These are phyloP conservation scores for Lepeophtheirus salmonis DNA, from an alignment of 1,140 invertebrate genomes.

Conservation along the genomic window DNA sequence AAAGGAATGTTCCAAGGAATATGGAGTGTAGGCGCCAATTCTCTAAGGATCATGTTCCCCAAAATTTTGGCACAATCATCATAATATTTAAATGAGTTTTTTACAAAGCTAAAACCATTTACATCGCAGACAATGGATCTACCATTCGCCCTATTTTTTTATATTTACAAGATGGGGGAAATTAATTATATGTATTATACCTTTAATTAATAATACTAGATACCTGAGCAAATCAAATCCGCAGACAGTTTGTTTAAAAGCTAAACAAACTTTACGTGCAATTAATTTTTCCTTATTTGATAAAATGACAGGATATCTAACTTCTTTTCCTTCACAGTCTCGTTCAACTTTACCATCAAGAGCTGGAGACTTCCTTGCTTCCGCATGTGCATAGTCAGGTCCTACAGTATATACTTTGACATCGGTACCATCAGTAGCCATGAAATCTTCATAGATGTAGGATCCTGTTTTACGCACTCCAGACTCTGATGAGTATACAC, in stretches of 20 bases:
- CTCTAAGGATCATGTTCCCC: slow-evolving; percentile 76
- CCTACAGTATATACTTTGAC: slow-evolving; percentile 84
- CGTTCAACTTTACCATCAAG: slow-evolving; percentile 95
- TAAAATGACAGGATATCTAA: slow-evolving; percentile 92
- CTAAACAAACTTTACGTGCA: slow-evolving; percentile 87
- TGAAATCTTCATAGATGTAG: slow-evolving; percentile 99
- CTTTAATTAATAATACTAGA: background rate
- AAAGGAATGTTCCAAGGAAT: slow-evolving; percentile 93
- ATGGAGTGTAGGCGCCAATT: slow-evolving; percentile 78
- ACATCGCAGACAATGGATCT: slow-evolving; percentile 99
- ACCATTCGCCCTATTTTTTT: slow-evolving; percentile 62
- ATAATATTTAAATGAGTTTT: slow-evolving; percentile 98
- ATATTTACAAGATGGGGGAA: slow-evolving; percentile 20
- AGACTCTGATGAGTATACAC: slow-evolving; percentile 91
- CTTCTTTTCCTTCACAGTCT: slow-evolving; percentile 88
- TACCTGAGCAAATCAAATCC: slow-evolving; percentile 91
- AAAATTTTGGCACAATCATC: slow-evolving; percentile 97
- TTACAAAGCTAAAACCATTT: slow-evolving; percentile 99
- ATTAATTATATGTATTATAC: background rate
- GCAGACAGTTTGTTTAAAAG: slow-evolving; percentile 98
- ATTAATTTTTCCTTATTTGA: slow-evolving; percentile 97
- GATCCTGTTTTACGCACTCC: slow-evolving; percentile 88
- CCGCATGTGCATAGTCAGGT: slow-evolving; percentile 96
- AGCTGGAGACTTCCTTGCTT: slow-evolving; percentile 93
- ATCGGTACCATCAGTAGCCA: slow-evolving; percentile 96